phyloP scores from a whole-genome alignment of 23 tunicate species.

The Styela clava region DNA sequence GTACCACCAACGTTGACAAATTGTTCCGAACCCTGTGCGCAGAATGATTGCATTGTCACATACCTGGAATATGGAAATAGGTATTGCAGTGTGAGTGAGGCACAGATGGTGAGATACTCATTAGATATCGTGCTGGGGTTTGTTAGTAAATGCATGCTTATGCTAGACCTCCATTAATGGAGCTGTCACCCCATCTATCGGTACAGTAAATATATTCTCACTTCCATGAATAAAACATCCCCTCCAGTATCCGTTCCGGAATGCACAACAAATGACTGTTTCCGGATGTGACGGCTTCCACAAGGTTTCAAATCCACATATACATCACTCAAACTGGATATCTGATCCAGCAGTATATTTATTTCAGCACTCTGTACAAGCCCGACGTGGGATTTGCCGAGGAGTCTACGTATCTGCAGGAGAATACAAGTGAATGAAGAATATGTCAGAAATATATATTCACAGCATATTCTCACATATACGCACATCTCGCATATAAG shows the following conservation, averaged over 20 bases:
- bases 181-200: no score
- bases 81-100: no score
- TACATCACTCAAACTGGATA: slow-evolving; percentile 43
- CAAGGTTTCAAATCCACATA: slow-evolving; percentile 94
- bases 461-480: no score
- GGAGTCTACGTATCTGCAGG: slow-evolving; percentile 78
- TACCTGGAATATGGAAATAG: slow-evolving; percentile 56
- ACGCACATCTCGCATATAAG: no score
- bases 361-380: slow-evolving; percentile 85
- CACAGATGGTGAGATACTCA: no score
- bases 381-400: slow-evolving; percentile 98
- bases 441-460: no score
- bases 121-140: no score
- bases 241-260: slow-evolving; percentile 93
- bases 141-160: no score
- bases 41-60: slow-evolving; percentile 96
- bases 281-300: slow-evolving; percentile 95
- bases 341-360: slow-evolving; percentile 65
- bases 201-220: no score
- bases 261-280: slow-evolving; percentile 98
- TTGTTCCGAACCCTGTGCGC: slow-evolving; percentile 93
- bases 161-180: no score
- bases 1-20: slow-evolving; percentile 99
- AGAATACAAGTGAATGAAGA: no score
- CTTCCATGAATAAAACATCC: slow-evolving; percentile 95